A percentile compares a stretch with the other conserved stretches of the same genome.
phyloP scores from a whole-genome alignment of 2,888 invertebrate genomes.

The Abrostola triplasia region DNA sequence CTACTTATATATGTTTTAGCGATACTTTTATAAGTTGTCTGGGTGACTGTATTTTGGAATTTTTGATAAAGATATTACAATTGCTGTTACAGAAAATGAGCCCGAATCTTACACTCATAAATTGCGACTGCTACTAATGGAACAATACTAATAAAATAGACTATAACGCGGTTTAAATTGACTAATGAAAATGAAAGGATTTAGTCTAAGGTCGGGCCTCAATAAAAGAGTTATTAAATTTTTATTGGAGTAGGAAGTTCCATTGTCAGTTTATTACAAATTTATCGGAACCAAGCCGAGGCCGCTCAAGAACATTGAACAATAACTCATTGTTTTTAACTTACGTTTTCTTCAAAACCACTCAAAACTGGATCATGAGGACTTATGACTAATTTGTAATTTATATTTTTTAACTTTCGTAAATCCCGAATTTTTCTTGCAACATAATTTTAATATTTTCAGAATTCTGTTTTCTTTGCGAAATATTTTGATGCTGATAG shows the following conservation, averaged over 20 bases:
- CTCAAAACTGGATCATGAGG: background rate
- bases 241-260: slow-evolving; percentile 46
- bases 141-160: background rate
- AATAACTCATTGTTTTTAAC: slow-evolving; percentile 59
- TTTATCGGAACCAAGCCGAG: slow-evolving; percentile 45
- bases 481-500: background rate
- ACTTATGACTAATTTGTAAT: too few species aligned
- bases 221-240: slow-evolving; percentile 17
- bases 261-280: slow-evolving; percentile 41
- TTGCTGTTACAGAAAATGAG: background rate
- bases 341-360: slow-evolving; percentile 29
- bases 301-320: slow-evolving; percentile 51
- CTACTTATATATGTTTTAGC: too few species aligned
- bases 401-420: too few species aligned
- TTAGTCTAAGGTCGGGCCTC: slow-evolving; percentile 31
- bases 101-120: background rate
- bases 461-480: too few species aligned
- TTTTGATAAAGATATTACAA: too few species aligned
- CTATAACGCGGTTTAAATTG: background rate
- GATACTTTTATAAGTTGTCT: background rate
- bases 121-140: background rate
- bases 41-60: too few species aligned
- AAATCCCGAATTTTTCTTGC: too few species aligned
- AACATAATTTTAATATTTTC: too few species aligned
- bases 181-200: slow-evolving; percentile 24